Evolutionary conservation across 1,140 invertebrate species (phyloP), one percentile per base, ranked within the genome.

Genomic region (Brachionus asplanchnoidis): DNA sequence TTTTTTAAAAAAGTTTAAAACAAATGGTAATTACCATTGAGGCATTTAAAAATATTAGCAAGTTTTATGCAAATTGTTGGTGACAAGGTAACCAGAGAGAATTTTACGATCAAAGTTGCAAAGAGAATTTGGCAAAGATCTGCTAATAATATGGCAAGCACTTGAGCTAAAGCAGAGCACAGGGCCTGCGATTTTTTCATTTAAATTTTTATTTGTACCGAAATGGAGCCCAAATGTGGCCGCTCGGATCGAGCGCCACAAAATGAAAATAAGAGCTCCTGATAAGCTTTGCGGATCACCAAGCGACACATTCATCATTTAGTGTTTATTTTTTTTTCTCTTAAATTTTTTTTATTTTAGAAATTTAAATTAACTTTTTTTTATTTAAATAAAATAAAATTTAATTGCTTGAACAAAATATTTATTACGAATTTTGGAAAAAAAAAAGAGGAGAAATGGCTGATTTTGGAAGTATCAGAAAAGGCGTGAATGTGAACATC

Each of bases 401-500:
- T n/a, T n/a, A n/a, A n/a, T n/a, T 68, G 14, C 26, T 12, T 32
- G n/a, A 68, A 14, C 11, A 32, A n/a, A 28, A 68, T 68, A 23
- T 32, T 68, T 32, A 68, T 40, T 40, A 40, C 17, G 68, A 20
- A 17, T 73, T 42, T 42, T 17, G 26, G 14, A 26, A 7, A 68
- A 68, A 17, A 11, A 28, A 68, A 23, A 28, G 46, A 32, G 50
- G n/a, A 46, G 14, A 32, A 56, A 80, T 80, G 77, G 77, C 46
- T n/a, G 50, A 65, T 32, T 73, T 86, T 66, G 85, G 85, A n/a
- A 44, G 46, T 26, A 85, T 90, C 79, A 87, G 86, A 85, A 86
- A 93, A 87, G 94, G 94, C 85, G 92, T 93, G 86, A 94, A 93
- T 91, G 94, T 97, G 89, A 95, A 97, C 90, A 97, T 97, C 90